Evolutionary conservation across 2,113 vertebrate species (phyloP), one percentile per base, ranked within the genome.

Genomic region (Engraulis encrasicolus): DNA sequence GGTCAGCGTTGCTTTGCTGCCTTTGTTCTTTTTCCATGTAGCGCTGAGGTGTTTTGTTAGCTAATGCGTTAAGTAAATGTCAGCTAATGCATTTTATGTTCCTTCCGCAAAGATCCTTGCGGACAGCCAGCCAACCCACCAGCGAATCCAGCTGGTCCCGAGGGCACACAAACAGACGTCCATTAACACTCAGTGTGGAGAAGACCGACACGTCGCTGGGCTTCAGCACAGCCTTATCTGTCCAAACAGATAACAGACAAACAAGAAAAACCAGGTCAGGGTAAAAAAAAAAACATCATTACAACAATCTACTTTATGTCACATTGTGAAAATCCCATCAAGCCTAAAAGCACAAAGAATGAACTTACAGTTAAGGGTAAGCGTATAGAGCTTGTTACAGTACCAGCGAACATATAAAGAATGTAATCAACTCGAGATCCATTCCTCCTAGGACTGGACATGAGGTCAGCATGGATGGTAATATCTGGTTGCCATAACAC

Each of bases 221-320:
- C 87, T 97, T 99, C 88, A 99, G 95, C 88, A 99, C 93, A 48
- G 95, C 94, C 94, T 99, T 99, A 90, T 99, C 98, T 99, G 94
- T 31, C 58, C 23, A 78, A 79, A 82, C 18, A 38, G 88, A 82
- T 18, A 17, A 79, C 38, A 66, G 66, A 82, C n/a, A 1, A 58
- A 19, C 52, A 9, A 81, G 5, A 20, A 40, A 83, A 58, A 15
- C 14, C 36, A 50, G 7, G 7, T 66, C 58, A 66, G n/a, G 58
- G 11, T 58, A 9, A 58, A n/a, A 45, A 61, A n/a, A 58, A 54
- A 23, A 37, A 61, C 12, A 31, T 31, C 20, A 66, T 66, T 66
- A 66, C 23, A 66, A 11, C 58, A 27, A 15, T 80, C 81, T 50
- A n/a, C 52, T 58, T 34, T 38, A 78, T 0, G 11, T 83, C 81